Base-by-base conservation (phyloP, 2,797 vertebrate species). In the Diplodus puntazzo region DNA sequence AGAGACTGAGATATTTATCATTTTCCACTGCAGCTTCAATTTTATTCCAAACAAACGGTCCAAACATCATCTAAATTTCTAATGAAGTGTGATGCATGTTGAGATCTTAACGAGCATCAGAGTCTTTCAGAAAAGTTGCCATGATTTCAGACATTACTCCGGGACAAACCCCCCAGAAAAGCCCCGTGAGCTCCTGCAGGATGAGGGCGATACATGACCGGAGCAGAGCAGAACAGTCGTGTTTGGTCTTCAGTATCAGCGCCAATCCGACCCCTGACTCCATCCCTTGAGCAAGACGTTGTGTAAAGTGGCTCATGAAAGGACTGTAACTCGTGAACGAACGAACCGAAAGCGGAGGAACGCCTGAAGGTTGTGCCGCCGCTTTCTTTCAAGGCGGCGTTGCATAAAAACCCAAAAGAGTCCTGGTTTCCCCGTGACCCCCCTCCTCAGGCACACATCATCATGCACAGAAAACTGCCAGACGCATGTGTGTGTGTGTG, bases 361-460 rank as follows among this genome's bases (percentile, higher is more conserved):
- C 43, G 10, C 52, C 45, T 16, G 23, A 64, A 79, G 80, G 50
- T 66, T 20, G 43, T n/a, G 58, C 66, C 13, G 21, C 23, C 12
- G 12, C 11, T 73, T 69, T 69, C 69, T 48, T 81, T 68, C 18
- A 30, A 64, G 60, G 48, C 20, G 4, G 23, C 18, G 43, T 25
- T 18, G n/a, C 77, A 58, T 46, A 2, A 78, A 78, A 62, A 75
- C 54, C 30, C 27, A 18, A 72, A 74, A 65, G 80, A 30, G 68
- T 76, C 69, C 85, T 67, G 68, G 55, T 86, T 83, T 65, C 50
- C 67, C 74, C 11, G 53, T 87, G 86, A 84, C 82, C 10, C 21
- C 62, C 50, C 75, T 64, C 86, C 82, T 57, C 75, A 62, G 77
- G 84, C 77, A 57, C 77, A 57, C 18, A 74, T 75, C 73, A 78